Base-by-base conservation (phyloP, 2,888 invertebrate genomes). In the Ephialtes manifestator region DNA sequence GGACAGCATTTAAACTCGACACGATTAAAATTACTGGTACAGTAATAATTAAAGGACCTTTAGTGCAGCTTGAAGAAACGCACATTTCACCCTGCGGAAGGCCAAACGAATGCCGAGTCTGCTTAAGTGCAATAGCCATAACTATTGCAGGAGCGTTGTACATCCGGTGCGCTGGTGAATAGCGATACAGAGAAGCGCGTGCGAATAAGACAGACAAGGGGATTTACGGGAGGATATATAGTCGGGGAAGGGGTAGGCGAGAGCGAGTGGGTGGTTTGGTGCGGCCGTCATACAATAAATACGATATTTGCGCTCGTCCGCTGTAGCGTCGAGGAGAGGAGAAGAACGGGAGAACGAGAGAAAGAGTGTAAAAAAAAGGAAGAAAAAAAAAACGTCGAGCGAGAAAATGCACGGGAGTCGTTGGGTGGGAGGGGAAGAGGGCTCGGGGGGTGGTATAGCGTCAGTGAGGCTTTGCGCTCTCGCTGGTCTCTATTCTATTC, bases 281-380 rank as follows among this genome's bases (percentile, higher is more conserved):
- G 39, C 65, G 89, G 90, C 90, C 91, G 90, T 90, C 92, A 90
- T 92, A 92, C 92, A 91, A 92, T 92, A 93, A 93, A 93, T 92
- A 91, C 91, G 91, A 91, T 92, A 91, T 92, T 92, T 92, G 91
- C 90, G 88, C 89, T 88, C 89, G 87, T 83, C 86, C 87, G 78
- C 85, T 77, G 76, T 83, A 85, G 86, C 70, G 81, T 81, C 84
- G 87, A 82, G 78, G 86, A 82, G 87, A 77, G 86, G 48, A 74
- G 78, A 60, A 74, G 75, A 76, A 76, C 60, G 72, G 75, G 82
- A 86, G 82, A 68, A 65, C 43, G 68, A 53, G 58, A 63, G 78
- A 74, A 74, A 74, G 63, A 78, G 84, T 72, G 81, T 81, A 80
- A 70, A 78, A 71, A 83, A 70, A 70, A 65, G 70, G 39, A 60